Base-by-base conservation (phyloP, 2,888 invertebrate genomes). In the Lochmaea crataegi region DNA sequence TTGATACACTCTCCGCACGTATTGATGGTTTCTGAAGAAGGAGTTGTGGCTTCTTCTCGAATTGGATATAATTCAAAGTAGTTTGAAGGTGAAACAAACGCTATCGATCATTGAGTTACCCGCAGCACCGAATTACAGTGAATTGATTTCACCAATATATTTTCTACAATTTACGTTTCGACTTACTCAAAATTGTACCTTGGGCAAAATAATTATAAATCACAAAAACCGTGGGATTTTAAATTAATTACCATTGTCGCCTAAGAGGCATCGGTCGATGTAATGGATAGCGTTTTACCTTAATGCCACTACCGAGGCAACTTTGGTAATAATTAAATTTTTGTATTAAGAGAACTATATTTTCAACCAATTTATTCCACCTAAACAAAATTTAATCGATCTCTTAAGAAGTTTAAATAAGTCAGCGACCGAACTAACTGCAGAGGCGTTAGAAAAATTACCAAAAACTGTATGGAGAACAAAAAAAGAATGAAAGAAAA, bases 201-300 rank as follows among this genome's bases (percentile, higher is more conserved):
- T 66, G 68, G 75, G 77, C 73, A 60, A 65, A 60, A 73, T 53
- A 65, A 68, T 72, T 78, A 82, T 84, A 83, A 83, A 84, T 84
- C 83, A 83, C 79, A 65, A 75, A 77, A 77, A 76, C 76, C 82
- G 82, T 83, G 80, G 83, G 83, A 79, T 81, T 82, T 77, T 79
- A 83, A 83, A 83, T 84, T 83, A 84, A 83, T 83, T 82, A 80
- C 70, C 73, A 79, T 75, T 82, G 83, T 83, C 83, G 79, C 78
- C 80, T 77, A 72, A 75, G 77, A 79, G 76, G 79, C 78, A 76
- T 78, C 79, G 75, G 76, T 80, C 78, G 80, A 80, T 81, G 80
- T 83, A 81, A 82, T 81, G 82, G 82, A 81, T 82, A 80, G 79
- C 81, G 80, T 79, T 74, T 67, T 76, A 78, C 74, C 79, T 83